Conservation (phyloP, 2,113 vertebrate species). For the Motacilla tschutschensis region DNA sequence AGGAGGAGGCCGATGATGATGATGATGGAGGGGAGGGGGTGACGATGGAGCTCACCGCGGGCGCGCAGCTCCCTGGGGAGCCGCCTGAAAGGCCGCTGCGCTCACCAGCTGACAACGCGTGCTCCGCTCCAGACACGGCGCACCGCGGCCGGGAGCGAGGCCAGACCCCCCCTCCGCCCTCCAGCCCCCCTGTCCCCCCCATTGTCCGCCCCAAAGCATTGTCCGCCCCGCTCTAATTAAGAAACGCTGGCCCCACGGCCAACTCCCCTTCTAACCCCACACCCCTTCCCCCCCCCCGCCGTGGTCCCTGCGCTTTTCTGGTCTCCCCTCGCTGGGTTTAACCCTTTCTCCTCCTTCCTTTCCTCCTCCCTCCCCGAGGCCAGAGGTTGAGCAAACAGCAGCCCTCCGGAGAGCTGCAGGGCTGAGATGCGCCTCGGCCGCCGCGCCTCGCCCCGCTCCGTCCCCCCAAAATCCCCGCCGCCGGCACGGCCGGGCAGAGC, state of each 20-base stretch:
- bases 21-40: constrained; percentile 57
- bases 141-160: constrained; percentile 80
- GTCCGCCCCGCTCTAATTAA: constrained; percentile 77
- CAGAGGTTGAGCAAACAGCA: constrained; percentile 4
- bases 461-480: neutral
- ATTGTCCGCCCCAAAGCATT: constrained; percentile 76
- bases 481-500: neutral
- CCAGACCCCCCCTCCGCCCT: constrained; percentile 20
- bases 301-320: constrained; percentile 40
- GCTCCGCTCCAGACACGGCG: constrained; percentile 87
- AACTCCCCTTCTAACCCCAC: neutral
- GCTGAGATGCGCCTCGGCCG: neutral
- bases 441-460: too few species aligned
- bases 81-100: constrained; percentile 81
- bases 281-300: neutral
- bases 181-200: neutral
- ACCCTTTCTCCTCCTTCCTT: constrained; percentile 41
- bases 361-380: neutral
- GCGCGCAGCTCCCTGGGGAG: constrained; percentile 84
- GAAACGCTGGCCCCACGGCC: constrained; percentile 72
- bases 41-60: constrained; percentile 64
- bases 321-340: constrained; percentile 47
- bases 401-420: neutral
- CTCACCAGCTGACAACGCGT: constrained; percentile 99
- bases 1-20: constrained; percentile 38